Evolutionary conservation across 2,888 invertebrate species (phyloP).

Genomic region (Hylaea fasciaria): DNA sequence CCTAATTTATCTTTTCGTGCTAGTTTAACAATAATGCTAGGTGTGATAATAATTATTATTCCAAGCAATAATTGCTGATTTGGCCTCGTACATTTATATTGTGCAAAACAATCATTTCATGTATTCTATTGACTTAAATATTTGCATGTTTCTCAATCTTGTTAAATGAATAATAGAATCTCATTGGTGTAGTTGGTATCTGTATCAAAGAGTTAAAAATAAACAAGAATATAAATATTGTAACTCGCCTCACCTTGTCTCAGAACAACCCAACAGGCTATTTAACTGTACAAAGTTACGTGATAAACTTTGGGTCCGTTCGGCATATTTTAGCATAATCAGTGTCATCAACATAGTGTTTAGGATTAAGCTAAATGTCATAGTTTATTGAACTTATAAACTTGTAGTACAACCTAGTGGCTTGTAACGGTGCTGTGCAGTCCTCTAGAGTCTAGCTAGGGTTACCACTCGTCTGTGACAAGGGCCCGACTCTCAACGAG

Average conservation of each 20-base stretch:
- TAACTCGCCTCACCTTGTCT: background rate
- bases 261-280: background rate
- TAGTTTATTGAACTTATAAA: slow-evolving; percentile 61
- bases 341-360: slow-evolving; percentile 29
- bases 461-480: background rate
- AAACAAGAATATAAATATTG: background rate
- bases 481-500: background rate
- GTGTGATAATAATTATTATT: too few species aligned
- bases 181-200: too few species aligned
- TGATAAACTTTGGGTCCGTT: slow-evolving; percentile 14
- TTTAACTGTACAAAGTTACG: background rate
- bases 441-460: slow-evolving; percentile 13
- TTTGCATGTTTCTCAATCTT: too few species aligned
- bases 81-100: too few species aligned
- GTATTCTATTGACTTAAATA: too few species aligned
- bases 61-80: too few species aligned
- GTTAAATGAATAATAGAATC: too few species aligned
- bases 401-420: slow-evolving; percentile 39
- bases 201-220: too few species aligned
- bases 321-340: slow-evolving; percentile 37
- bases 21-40: too few species aligned
- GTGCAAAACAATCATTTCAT: too few species aligned
- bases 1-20: too few species aligned
- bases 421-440: slow-evolving; percentile 45
- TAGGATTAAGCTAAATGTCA: slow-evolving; percentile 41